These are phyloP conservation scores for Apis laboriosa DNA, from an alignment of 1,140 invertebrate genomes.

Conservation along the genomic window DNA sequence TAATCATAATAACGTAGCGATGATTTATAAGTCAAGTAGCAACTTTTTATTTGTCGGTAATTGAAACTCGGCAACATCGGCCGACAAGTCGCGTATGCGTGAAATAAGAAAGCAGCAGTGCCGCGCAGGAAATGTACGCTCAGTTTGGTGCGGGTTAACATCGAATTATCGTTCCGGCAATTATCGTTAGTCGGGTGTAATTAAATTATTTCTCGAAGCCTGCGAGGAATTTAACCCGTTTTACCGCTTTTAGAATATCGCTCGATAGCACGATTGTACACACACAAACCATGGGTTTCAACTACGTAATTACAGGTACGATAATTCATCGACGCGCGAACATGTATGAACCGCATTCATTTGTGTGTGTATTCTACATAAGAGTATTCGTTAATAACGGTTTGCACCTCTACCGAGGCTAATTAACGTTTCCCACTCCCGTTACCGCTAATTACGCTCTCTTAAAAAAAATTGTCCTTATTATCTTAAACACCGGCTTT, in stretches of 20 bases:
- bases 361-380: not conserved
- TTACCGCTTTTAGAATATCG: slow-evolving; percentile 56
- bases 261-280: slow-evolving; percentile 29
- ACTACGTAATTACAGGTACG: slow-evolving; percentile 58
- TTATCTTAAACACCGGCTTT: slow-evolving; percentile 59
- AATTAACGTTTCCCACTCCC: slow-evolving; percentile 60
- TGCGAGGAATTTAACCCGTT: slow-evolving; percentile 54
- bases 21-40: slow-evolving; percentile 8
- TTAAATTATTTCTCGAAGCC: slow-evolving; percentile 58
- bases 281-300: slow-evolving; percentile 43
- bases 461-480: slow-evolving; percentile 41
- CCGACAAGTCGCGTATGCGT: slow-evolving; percentile 10
- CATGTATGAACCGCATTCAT: not conserved
- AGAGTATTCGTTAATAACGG: slow-evolving; percentile 52
- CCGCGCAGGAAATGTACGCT: slow-evolving; percentile 9
- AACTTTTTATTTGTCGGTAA: slow-evolving; percentile 8
- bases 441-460: slow-evolving; percentile 43
- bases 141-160: slow-evolving; percentile 25
- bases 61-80: slow-evolving; percentile 19
- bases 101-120: slow-evolving; percentile 33
- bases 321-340: slow-evolving; percentile 49
- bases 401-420: slow-evolving; percentile 56
- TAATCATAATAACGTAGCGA: not conserved
- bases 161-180: slow-evolving; percentile 56
- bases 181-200: slow-evolving; percentile 54